These are phyloP conservation scores for Nebria brevicollis DNA, from an alignment of 2,888 invertebrate species.

Conservation along the genomic window DNA sequence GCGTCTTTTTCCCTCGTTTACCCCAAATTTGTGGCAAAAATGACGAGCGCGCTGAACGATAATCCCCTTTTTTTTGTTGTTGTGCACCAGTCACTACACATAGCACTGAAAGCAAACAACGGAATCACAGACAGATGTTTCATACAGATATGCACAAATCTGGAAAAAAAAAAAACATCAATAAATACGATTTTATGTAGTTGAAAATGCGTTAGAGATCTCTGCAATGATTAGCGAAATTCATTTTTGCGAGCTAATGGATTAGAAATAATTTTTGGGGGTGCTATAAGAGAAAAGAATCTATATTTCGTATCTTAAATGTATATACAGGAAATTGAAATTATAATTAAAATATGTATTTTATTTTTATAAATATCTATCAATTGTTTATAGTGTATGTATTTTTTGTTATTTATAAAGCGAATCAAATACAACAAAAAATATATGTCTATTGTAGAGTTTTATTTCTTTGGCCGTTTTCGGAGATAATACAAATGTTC, in stretches of 20 bases:
- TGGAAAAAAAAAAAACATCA: not conserved
- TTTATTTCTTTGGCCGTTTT: not conserved
- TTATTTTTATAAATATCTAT: no score
- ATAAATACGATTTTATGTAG: slow-evolving; percentile 43
- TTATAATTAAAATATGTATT: no score
- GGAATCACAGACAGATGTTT: slow-evolving; percentile 32
- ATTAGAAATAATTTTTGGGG: slow-evolving; percentile 3
- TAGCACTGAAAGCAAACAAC: not conserved
- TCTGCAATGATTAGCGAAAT: slow-evolving; percentile 31
- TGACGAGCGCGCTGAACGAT: not conserved
- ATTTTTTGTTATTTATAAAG: not conserved
- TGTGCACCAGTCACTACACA: not conserved
- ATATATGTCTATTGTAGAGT: not conserved
- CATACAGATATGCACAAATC: slow-evolving; percentile 24
- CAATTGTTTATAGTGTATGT: no score
- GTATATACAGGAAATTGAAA: no score
- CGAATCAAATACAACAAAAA: not conserved
- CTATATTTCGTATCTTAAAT: no score
- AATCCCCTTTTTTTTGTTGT: not conserved
- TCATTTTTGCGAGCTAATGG: slow-evolving; percentile 18
- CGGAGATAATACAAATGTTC: not conserved
- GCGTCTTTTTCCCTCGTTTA: slow-evolving; percentile 38
- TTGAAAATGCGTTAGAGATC: slow-evolving; percentile 36
- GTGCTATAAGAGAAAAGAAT: no score
- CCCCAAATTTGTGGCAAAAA: slow-evolving; percentile 29